Evolutionary conservation across 1,140 invertebrate species (phyloP), one percentile per base, ranked within the genome.

Genomic region (Calephelis nemesis): DNA sequence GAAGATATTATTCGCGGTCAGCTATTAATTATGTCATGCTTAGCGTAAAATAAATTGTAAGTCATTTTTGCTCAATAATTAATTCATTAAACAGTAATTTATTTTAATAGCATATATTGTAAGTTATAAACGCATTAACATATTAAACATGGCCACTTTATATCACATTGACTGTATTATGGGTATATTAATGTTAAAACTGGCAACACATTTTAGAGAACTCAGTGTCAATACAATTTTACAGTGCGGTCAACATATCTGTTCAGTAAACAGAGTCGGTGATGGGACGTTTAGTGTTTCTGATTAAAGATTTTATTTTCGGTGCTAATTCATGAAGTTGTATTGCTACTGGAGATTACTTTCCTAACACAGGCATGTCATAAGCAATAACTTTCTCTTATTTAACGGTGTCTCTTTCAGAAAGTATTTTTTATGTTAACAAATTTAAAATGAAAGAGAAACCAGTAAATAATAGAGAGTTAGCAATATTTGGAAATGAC

Each of bases 131-230:
- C 52, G 64, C 13, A 65, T 65, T 65, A 65, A 65, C 40, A 52
- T 65, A 65, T 65, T 42, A 52, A 52, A 65, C 82, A 87, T 87
- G 83, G 85, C 85, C 81, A 73, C 85, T 81, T 71, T 62, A 76
- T 84, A 87, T 87, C 85, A 87, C 85, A 71, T 79, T 75, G 63
- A 74, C 69, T 73, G 68, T 74, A 65, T 50, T 65, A 65, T 50
- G 45, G 49, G 42, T 54, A 65, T 49, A 70, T 79, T 77, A 70
- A 45, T 63, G 70, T 62, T 49, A 70, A 72, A 72, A 73, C 69
- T 48, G 67, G 30, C 30, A 30, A 30, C 30, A 30, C 30, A 62
- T 47, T 54, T 54, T 65, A 65, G 74, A 70, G 63, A 70, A 68
- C 58, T 67, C 54, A 62, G 58, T 68, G 67, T 62, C 39, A 62